A percentile compares a stretch with the other conserved stretches of the same genome.
Conservation (phyloP, 2,888 invertebrate genomes). For the Drosophila percnosoma region DNA sequence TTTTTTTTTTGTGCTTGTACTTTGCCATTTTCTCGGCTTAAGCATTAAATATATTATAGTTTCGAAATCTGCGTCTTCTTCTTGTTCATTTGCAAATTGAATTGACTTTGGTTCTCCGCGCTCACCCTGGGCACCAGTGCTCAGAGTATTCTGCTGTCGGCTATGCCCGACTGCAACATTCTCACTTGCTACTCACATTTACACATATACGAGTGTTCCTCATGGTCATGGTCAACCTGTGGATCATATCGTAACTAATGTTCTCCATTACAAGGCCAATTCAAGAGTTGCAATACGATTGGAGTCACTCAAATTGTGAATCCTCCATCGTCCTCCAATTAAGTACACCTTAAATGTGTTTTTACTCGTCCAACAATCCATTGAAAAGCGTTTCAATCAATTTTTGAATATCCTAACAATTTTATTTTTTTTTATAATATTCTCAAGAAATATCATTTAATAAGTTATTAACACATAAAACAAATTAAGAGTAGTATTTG, state of each 20-base stretch:
- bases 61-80: slow-evolving; percentile 9
- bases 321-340: not conserved
- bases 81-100: not conserved
- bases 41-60: slow-evolving; percentile 24
- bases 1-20: slow-evolving; percentile 15
- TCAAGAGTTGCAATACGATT: not conserved
- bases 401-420: slow-evolving; percentile 79
- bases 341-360: not conserved
- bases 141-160: not conserved
- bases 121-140: not conserved
- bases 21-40: slow-evolving; percentile 8
- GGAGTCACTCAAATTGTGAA: not conserved
- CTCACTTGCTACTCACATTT: not conserved
- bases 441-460: slow-evolving; percentile 79
- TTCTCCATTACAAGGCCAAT: not conserved
- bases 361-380: not conserved
- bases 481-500: slow-evolving; percentile 81
- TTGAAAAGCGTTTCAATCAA: slow-evolving; percentile 18
- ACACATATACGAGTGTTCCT: not conserved
- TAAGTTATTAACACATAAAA: slow-evolving; percentile 81
- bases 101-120: not conserved
- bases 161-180: not conserved
- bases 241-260: not conserved
- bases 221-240: not conserved
- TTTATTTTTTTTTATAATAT: slow-evolving; percentile 71